A percentile compares a stretch with the other conserved stretches of the same genome.
Evolutionary conservation across 1,140 invertebrate species (phyloP).

Genomic region (Heliothis subflexa): DNA sequence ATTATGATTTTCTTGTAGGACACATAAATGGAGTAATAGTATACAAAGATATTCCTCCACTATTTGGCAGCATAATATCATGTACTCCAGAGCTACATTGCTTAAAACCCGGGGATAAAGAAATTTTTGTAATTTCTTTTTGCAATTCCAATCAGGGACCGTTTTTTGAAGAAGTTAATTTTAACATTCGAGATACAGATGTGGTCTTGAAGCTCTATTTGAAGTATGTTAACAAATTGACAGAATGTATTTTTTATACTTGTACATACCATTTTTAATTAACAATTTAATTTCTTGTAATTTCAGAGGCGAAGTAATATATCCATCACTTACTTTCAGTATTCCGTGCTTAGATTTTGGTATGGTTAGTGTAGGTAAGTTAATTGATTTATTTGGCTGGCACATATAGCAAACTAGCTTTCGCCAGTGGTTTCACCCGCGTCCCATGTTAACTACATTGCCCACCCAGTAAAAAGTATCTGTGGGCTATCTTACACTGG

Average conservation of each 20-base stretch:
- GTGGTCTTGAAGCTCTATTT: constrained; percentile 76
- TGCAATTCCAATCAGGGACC: constrained; percentile 80
- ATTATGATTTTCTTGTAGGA: constrained; percentile 54
- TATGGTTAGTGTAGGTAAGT: constrained; percentile 74
- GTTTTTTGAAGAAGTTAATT: constrained; percentile 81
- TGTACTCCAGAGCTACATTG: constrained; percentile 69
- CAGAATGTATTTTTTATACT: not conserved
- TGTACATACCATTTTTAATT: not conserved
- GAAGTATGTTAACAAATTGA: constrained; percentile 64
- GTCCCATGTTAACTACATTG: too few species aligned
- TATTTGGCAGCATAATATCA: constrained; percentile 75
- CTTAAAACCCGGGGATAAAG: constrained; percentile 70
- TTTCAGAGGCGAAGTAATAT: constrained; percentile 78
- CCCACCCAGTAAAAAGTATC: too few species aligned
- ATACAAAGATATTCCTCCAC: constrained; percentile 68
- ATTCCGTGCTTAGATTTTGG: constrained; percentile 77
- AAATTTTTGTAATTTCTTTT: constrained; percentile 75
- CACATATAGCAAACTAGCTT: too few species aligned
- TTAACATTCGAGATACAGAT: constrained; percentile 71
- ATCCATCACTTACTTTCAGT: constrained; percentile 77
- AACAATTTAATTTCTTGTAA: constrained; percentile 14
- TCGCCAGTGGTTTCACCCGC: too few species aligned
- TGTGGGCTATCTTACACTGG: too few species aligned
- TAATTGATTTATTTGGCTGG: not conserved
- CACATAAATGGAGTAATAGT: constrained; percentile 78